Evolutionary conservation across 2,113 vertebrate genomes (phyloP), one percentile per base, ranked within the genome.

Genomic region (Garra rufa): DNA sequence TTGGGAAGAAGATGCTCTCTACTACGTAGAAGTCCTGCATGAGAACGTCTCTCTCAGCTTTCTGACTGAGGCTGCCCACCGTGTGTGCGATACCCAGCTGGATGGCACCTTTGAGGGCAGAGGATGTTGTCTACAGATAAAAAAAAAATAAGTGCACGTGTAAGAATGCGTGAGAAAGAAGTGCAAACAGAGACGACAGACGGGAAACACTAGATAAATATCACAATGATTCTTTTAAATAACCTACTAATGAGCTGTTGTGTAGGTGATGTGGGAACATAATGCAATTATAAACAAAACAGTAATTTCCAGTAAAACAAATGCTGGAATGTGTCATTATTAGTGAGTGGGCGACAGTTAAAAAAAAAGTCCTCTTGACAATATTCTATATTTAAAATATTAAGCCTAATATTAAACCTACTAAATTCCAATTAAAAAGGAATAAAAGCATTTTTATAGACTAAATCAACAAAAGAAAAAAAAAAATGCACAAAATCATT

Each of bases 21-120:
- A 99, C 96, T 24, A 97, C 97, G 6, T 99, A 97, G 93, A 99
- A 99, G 73, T 99, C 98, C 91, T 99, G 98, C 95, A 99, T 96
- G 86, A 99, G 96, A 52, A 99, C 98, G 1, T 99, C 98, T 9
- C 98, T 91, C 84, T 99, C 98, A 0, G 97, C 96, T 87, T 99
- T 99, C 81, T 96, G 96, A 90, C 94, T 98, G 24, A 98, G 91
- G 92, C 97, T 98, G 41, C 97, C 97, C 46, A 99, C 96, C 0
- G 97, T 98, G 93, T 99, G 95, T 0, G 97, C 95, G 80, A 99
- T 99, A 30, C 97, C 97, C 61, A 99, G 91, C 91, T 99, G 98
- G 87, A 99, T 98, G 65, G 98, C 97, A 10, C 96, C 97, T 93
- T 97, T 96, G 87, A 99, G 93, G 41, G 97, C 96, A 0, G 97